Base-by-base conservation (phyloP, 1,140 invertebrate species). In the Helicoverpa armigera region DNA sequence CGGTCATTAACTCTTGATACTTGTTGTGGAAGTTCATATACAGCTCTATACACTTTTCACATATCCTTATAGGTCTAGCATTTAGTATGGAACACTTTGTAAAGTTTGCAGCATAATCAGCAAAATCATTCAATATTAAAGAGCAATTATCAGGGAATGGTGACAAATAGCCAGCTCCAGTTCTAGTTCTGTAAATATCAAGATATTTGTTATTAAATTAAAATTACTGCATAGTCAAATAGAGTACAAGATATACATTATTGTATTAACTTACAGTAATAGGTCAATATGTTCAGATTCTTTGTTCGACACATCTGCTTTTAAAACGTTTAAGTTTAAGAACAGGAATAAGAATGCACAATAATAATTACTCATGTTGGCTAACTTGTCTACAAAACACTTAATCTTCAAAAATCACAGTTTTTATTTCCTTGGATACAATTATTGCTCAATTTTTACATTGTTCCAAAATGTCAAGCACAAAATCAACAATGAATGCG, bases 21-120 rank as follows among this genome's bases (percentile, higher is more conserved):
- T 93, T 94, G n/a, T 89, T 85, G 79, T 90, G 73, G 79, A 96
- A 92, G 76, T 87, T 85, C 13, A 95, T 92, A 92, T 96, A 96
- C 76, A 91, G 80, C 75, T 94, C 83, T 12, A 96, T 90, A 91
- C 96, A 96, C 29, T 87, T 89, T 86, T 95, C 93, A 89, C 96
- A 96, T 35, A 96, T 85, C 79, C 89, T 94, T 80, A 96, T 94
- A 12, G 96, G 96, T 79, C 94, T 88, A 18, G 95, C 94, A 93
- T 95, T 86, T 67, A 87, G 85, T 82, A 96, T 95, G 10, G 95
- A 94, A 90, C 96, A 96, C 65, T 86, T 87, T 29, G 94, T 95
- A 85, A 96, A 96, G 84, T 95, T 90, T 35, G 95, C 93, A 61
- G 95, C 89, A 86, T 89, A 85, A 54, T 93, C 73, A 23, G 96